Evolutionary conservation across 1,140 invertebrate species (phyloP), one percentile per base, ranked within the genome.

Genomic region (Leptoteleia sp.): DNA sequence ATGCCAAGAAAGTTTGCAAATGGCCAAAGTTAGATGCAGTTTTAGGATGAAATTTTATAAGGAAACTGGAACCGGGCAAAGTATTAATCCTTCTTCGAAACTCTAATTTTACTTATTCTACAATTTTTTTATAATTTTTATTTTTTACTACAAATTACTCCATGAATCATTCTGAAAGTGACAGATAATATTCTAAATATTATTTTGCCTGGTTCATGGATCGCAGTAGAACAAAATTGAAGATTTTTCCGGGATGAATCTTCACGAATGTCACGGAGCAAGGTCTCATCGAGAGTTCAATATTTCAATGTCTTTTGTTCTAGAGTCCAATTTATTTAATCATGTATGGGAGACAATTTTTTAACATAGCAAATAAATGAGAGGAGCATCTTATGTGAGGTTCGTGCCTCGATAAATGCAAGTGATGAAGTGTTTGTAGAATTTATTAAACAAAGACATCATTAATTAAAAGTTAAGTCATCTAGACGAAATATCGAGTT

Each of bases 1-100:
- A 71, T 64, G 70, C 70, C 70, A 62, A 73, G 70, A 64, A 72
- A 54, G 35, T 48, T 72, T 65, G 52, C 43, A 64, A 70, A 73
- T 48, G 61, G 70, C 70, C 70, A 75, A 75, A 75, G 70, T 65
- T 65, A 65, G 50, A 59, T 5, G 37, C 50, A 65, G 52, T 33
- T 57, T 50, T 65, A 65, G 37, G 19, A 43, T 31, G 33, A 50
- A 57, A 48, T 37, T 47, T 70, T 48, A 40, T 33, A 40, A 35
- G 42, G 27, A 25, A 35, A 13, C 12, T 15, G 27, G 4, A 40
- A 47, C 64, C 16, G 38, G 62, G 37, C 62, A 65, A 65, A 54
- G 19, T 38, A 33, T 43, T 35, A 4, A 33, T 17, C 4, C 4
- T 25, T 25, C n/a, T 8, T 37, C 7, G 1, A 15, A 1, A 2